These are phyloP conservation scores for Galagoides demidoff DNA, from an alignment of 2,797 vertebrate species.

Conservation along the genomic window DNA sequence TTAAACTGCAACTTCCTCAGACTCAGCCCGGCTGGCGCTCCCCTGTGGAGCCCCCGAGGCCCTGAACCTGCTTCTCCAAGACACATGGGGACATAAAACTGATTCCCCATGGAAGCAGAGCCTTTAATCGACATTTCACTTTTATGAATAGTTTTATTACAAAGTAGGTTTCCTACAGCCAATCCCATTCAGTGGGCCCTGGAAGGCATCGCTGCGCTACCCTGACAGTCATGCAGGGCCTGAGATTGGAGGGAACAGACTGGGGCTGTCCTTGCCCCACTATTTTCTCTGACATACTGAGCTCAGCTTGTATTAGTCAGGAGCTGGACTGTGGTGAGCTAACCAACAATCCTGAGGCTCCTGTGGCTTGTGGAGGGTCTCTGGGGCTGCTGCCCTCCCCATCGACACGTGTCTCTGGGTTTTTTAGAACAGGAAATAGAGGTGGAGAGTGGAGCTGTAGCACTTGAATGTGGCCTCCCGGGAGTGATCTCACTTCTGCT, in stretches of 20 bases:
- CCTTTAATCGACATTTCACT: conserved; percentile 83
- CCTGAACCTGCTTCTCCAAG: conserved; percentile 59
- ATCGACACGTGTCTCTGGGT: fast-evolving
- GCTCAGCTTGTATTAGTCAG: neutral
- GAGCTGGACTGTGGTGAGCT: neutral
- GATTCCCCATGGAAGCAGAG: conserved; percentile 80
- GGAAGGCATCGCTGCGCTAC: conserved; percentile 47
- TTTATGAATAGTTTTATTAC: conserved; percentile 85
- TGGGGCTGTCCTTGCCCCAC: fast-evolving
- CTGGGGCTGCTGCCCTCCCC: neutral
- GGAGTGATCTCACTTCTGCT: neutral
- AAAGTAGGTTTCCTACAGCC: conserved; percentile 84
- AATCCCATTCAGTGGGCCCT: conserved; percentile 75
- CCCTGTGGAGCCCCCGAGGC: neutral
- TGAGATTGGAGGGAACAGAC: conserved; percentile 80
- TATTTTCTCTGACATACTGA: too few species aligned
- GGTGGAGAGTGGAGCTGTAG: fast-evolving
- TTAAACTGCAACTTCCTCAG: conserved; percentile 55
- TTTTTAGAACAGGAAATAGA: neutral
- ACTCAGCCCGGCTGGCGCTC: conserved; percentile 10
- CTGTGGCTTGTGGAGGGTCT: neutral
- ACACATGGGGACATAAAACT: conserved; percentile 78
- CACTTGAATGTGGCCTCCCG: fast-evolving
- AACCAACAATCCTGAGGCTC: neutral
- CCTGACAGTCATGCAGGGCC: conserved; percentile 72